phyloP scores from a whole-genome alignment of 2,888 invertebrate species.

The Hypselothyrea guttata region DNA sequence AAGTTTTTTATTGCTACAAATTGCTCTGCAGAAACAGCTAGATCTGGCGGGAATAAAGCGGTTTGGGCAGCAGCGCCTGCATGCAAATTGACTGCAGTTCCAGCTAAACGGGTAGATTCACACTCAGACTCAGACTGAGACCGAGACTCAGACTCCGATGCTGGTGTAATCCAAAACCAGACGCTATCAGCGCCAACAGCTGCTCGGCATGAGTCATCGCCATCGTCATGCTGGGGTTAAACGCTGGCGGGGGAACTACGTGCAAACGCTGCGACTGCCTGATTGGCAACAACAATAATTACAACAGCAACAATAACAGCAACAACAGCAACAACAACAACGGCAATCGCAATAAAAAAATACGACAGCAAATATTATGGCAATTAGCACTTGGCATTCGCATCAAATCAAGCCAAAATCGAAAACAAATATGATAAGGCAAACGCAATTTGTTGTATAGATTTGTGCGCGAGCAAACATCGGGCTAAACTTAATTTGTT shows the following conservation, averaged over 20 bases:
- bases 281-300: slow-evolving; percentile 5
- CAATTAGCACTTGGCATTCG: slow-evolving; percentile 66
- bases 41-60: too few species aligned
- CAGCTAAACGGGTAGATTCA: slow-evolving; percentile 59
- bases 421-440: slow-evolving; percentile 62
- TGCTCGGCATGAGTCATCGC: slow-evolving; percentile 47
- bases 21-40: too few species aligned
- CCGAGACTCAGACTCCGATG: too few species aligned
- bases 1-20: too few species aligned
- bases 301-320: slow-evolving; percentile 15
- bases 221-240: too few species aligned
- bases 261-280: too few species aligned
- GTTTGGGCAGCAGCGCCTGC: too few species aligned
- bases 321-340: slow-evolving; percentile 17
- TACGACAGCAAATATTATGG: slow-evolving; percentile 36
- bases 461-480: slow-evolving; percentile 6
- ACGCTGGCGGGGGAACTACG: background rate
- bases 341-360: slow-evolving; percentile 19
- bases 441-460: slow-evolving; percentile 17
- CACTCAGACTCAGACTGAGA: too few species aligned
- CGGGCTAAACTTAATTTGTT: slow-evolving; percentile 36
- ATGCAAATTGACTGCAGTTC: slow-evolving; percentile 39
- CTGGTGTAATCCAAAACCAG: slow-evolving; percentile 47
- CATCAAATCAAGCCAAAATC: slow-evolving; percentile 66
- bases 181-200: slow-evolving; percentile 44